These are phyloP conservation scores for Drosophila setifemur DNA, from an alignment of 1,140 invertebrate species.

Conservation along the genomic window DNA sequence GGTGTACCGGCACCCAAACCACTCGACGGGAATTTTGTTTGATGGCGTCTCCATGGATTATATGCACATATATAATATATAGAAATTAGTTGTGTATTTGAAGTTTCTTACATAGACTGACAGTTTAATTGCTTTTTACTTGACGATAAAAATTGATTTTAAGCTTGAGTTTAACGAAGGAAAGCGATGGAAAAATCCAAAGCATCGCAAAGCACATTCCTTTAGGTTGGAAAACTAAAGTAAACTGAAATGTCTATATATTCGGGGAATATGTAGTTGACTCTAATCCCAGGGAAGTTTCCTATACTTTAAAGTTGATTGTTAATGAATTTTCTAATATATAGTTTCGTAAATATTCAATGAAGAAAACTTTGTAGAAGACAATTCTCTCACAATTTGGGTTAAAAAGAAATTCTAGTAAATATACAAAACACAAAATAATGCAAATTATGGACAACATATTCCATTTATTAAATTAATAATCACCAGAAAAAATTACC, in stretches of 20 bases:
- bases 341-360: no score
- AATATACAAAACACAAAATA: no score
- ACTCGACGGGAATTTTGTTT: constrained; percentile 29
- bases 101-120: constrained; percentile 25
- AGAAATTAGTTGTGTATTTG: constrained; percentile 40
- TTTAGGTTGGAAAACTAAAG: neutral
- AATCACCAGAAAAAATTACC: no score
- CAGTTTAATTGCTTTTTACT: constrained; percentile 44
- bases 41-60: constrained; percentile 24
- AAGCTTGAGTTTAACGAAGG: neutral
- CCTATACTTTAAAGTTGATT: neutral
- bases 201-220: constrained; percentile 1
- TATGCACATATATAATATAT: neutral
- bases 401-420: no score
- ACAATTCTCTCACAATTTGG: no score
- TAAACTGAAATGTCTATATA: no score
- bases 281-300: neutral
- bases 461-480: no score
- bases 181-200: neutral
- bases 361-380: no score
- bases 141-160: constrained; percentile 39
- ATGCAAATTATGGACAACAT: no score
- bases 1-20: constrained; percentile 4
- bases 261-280: no score
- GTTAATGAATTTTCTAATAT: no score